Evolutionary conservation across 2,113 vertebrate species (phyloP).

Genomic region (Sinocyclocheilus anshuiensis): DNA sequence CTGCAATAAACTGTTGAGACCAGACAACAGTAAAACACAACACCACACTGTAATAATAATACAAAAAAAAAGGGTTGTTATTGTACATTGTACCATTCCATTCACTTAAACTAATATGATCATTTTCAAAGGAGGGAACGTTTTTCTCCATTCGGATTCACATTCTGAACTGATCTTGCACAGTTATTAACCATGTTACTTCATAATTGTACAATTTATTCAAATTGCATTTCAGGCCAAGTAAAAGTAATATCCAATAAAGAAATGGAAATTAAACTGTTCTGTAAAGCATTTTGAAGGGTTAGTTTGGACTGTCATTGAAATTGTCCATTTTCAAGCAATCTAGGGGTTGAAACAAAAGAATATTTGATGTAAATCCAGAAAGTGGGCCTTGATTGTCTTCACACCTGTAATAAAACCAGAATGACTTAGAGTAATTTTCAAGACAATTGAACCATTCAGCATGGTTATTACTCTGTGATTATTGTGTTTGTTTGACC

Average conservation of each 20-base stretch:
- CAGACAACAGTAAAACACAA: neutral
- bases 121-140: too few species aligned
- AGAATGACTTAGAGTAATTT: neutral
- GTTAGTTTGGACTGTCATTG: neutral
- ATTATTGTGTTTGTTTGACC: slow-evolving; percentile 7
- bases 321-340: neutral
- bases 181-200: neutral
- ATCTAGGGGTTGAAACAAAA: neutral
- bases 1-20: neutral
- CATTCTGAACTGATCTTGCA: neutral
- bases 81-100: too few species aligned
- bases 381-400: neutral
- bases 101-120: too few species aligned
- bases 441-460: slow-evolving; percentile 16
- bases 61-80: too few species aligned
- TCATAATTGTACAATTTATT: neutral
- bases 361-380: neutral
- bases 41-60: too few species aligned
- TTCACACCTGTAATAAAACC: neutral
- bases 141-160: neutral
- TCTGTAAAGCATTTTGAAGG: neutral
- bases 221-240: neutral
- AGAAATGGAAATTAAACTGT: neutral
- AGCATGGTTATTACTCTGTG: neutral
- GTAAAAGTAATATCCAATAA: neutral